Base-by-base conservation (phyloP, 1,140 invertebrate genomes). In the Neodiprion fabricii region DNA sequence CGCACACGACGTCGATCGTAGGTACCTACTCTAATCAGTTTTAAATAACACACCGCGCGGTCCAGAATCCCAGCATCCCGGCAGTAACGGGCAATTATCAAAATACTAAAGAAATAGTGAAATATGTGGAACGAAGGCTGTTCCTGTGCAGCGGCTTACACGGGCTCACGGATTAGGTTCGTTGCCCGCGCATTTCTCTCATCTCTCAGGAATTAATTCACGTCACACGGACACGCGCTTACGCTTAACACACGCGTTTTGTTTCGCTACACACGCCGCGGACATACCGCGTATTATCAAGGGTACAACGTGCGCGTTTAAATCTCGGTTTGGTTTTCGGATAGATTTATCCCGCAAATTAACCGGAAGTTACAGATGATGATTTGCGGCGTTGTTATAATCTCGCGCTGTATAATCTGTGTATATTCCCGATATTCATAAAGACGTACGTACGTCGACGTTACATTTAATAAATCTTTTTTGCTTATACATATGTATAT, bases 31-130 rank as follows among this genome's bases (percentile, higher is more conserved):
- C 67, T 69, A 69, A 69, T 69, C 67, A 69, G 67, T 69, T 69
- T 69, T 69, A 69, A 69, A 69, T 69, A 69, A 69, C 67, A 69
- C 67, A 47, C 67, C 40, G 12, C 67, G 67, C 21, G 53, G 53
- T 61, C 53, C 53, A 61, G 53, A 61, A 40, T 14, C n/a, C 53
- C 53, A 17, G 53, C 53, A 61, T 40, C 28, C 28, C 28, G 28
- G 28, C 28, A 40, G 28, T 40, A 40, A 40, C 53, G 11, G 53
- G 53, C 53, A 61, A 61, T 61, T 61, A 61, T 61, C 53, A 61
- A 61, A 61, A 61, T 61, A 12, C 53, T 17, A 61, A 61, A 61
- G 53, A 61, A 61, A 61, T 61, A 61, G 53, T 61, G 53, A 61
- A 61, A 61, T 61, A 61, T 61, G 53, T 61, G 53, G 8, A 61